Evolutionary conservation across 2,797 vertebrate species (phyloP), one percentile per base, ranked within the genome.

Genomic region (Rhynchotus rufescens): DNA sequence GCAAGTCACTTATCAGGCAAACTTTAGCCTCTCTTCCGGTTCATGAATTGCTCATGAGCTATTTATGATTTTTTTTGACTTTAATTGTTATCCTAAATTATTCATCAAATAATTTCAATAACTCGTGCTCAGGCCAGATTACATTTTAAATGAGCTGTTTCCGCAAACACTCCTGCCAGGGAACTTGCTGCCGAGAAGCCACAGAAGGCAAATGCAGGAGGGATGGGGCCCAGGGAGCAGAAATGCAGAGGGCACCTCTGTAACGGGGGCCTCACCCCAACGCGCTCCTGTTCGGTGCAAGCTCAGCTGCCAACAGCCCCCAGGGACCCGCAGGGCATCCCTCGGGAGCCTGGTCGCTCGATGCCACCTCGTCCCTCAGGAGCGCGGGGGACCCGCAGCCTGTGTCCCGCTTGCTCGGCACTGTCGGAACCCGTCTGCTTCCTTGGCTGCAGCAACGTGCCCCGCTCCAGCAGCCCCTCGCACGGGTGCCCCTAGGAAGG

Each of bases 61-160:
- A 94, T 95, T 94, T 91, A 92, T 93, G 86, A 93, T 54, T 76
- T 88, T 52, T 95, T 91, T 91, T 88, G 28, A 93, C 95, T 96
- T 90, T 95, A 96, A 96, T 95, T 96, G 93, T 96, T 94, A 88
- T 52, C 80, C 90, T 94, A 96, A 96, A 96, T 96, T 96, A 96
- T 96, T 95, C 84, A 96, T 95, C 94, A 95, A 90, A 96, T 87
- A 69, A 79, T 94, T 96, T 92, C 93, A 94, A 91, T 93, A 81
- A 81, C 62, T 25, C 5, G 47, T 90, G 91, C 91, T 92, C 0
- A 32, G 81, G 93, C 88, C 93, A 89, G 93, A 87, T 83, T 60
- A 80, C 88, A 87, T 94, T 94, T 83, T 47, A 78, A 89, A 76
- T 84, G 93, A 93, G 90, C 94, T 90, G 86, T 92, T 93, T 87